A percentile compares a stretch with the other conserved stretches of the same genome.
Conservation (phyloP, 2,113 vertebrate genomes). For the Labeo rohita region DNA sequence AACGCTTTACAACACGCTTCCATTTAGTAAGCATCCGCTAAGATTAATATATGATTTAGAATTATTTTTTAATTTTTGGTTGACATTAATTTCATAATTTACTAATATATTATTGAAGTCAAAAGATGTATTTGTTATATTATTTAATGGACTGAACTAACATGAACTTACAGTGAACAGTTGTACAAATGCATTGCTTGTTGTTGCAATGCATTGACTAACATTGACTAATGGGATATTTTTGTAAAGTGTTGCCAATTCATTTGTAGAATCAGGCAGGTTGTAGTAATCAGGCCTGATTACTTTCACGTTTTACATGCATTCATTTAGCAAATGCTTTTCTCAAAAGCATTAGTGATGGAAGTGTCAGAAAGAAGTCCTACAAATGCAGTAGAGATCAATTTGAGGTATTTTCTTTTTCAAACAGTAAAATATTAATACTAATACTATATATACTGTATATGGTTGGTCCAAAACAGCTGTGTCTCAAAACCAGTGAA, state of each 20-base stretch:
- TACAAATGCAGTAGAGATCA: background rate
- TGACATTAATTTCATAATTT: background rate
- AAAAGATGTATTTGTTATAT: background rate
- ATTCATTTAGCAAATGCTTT: background rate
- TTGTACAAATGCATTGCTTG: background rate
- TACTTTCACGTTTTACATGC: background rate
- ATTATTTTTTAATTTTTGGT: background rate
- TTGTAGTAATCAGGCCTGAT: background rate
- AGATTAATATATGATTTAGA: background rate
- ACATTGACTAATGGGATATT: background rate
- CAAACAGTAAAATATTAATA: background rate
- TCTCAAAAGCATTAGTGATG: rapidly evolving
- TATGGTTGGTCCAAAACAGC: background rate
- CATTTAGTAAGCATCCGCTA: background rate
- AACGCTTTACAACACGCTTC: background rate
- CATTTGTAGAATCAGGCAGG: background rate
- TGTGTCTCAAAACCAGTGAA: background rate
- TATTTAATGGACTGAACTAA: background rate
- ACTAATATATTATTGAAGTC: background rate
- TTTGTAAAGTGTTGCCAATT: background rate
- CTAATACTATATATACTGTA: background rate
- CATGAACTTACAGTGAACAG: background rate
- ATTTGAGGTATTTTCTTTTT: background rate
- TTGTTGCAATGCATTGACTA: background rate
- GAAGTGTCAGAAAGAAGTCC: no score